These are phyloP conservation scores for Zaprionus nigranus DNA, from an alignment of 1,140 invertebrate genomes.

Conservation along the genomic window DNA sequence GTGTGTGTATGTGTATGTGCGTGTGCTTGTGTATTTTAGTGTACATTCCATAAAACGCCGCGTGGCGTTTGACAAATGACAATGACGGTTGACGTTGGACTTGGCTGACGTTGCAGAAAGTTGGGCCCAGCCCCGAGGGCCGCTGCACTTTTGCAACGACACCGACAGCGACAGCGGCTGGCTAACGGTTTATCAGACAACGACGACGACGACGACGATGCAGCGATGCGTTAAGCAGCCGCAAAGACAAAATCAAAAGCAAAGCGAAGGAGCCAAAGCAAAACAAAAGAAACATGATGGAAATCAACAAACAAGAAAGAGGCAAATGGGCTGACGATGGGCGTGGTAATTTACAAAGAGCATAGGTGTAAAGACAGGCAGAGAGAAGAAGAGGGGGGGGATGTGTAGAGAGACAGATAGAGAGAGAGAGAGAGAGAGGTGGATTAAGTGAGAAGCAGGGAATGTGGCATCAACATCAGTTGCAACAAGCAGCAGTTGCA, in stretches of 20 bases:
- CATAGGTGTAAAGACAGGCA: neutral
- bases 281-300: conserved; percentile 6
- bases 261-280: conserved; percentile 15
- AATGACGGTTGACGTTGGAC: conserved; percentile 54
- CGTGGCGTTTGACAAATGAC: conserved; percentile 58
- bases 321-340: conserved; percentile 5
- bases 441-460: neutral
- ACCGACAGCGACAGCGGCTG: conserved; percentile 6
- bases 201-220: conserved; percentile 19
- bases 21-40: conserved; percentile 28
- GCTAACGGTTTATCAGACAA: conserved; percentile 49
- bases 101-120: conserved; percentile 56
- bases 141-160: conserved; percentile 54
- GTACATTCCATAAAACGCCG: conserved; percentile 51
- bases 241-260: conserved; percentile 31
- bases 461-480: neutral
- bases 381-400: no score
- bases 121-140: conserved; percentile 50
- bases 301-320: conserved; percentile 17
- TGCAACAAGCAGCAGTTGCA: conserved; percentile 6
- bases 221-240: conserved; percentile 53
- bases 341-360: neutral
- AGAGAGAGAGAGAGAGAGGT: neutral
- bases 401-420: neutral
- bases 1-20: neutral